Conservation (phyloP, 53 echinoderm and acorn worm genomes). For the Hippasteria phrygiana region DNA sequence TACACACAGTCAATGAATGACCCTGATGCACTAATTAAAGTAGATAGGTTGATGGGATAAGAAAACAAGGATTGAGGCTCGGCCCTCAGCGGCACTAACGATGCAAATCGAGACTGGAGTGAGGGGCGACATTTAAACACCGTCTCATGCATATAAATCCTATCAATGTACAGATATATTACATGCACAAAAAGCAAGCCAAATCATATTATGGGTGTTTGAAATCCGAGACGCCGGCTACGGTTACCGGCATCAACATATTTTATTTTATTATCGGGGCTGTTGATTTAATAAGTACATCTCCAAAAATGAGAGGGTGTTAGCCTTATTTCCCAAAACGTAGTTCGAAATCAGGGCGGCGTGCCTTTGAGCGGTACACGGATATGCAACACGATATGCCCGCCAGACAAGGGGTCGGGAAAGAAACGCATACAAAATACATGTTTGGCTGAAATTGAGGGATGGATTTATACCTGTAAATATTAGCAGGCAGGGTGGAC, state of each 20-base stretch:
- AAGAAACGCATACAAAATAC: slow-evolving; percentile 11
- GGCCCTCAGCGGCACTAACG: slow-evolving; percentile 12
- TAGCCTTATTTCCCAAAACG: slow-evolving; percentile 18
- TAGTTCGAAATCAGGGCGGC: slow-evolving; percentile 27
- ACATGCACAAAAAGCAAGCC: slow-evolving; percentile 23
- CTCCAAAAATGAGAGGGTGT: slow-evolving; percentile 48
- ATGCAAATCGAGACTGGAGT: slow-evolving; percentile 10
- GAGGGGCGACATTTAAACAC: slow-evolving; percentile 3
- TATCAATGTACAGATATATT: slow-evolving; percentile 45
- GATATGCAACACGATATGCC: slow-evolving; percentile 62
- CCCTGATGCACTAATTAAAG: slow-evolving; percentile 51
- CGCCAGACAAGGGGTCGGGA: slow-evolving; percentile 9
- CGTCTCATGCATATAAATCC: slow-evolving; percentile 28
- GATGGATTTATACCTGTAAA: slow-evolving; percentile 14
- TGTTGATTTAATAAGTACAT: slow-evolving; percentile 63
- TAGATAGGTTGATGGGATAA: slow-evolving; percentile 23
- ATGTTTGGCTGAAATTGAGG: slow-evolving; percentile 7
- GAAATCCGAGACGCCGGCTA: slow-evolving; percentile 41
- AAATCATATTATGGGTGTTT: slow-evolving; percentile 41
- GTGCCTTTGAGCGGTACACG: slow-evolving; percentile 39
- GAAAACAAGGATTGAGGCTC: slow-evolving; percentile 18
- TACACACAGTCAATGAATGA: slow-evolving; percentile 28
- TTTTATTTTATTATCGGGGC: slow-evolving; percentile 54
- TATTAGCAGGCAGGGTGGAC: slow-evolving; percentile 20
- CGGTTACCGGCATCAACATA: slow-evolving; percentile 57